phyloP scores from a whole-genome alignment of 2,888 invertebrate species.

The Heterodera filipjevi region DNA sequence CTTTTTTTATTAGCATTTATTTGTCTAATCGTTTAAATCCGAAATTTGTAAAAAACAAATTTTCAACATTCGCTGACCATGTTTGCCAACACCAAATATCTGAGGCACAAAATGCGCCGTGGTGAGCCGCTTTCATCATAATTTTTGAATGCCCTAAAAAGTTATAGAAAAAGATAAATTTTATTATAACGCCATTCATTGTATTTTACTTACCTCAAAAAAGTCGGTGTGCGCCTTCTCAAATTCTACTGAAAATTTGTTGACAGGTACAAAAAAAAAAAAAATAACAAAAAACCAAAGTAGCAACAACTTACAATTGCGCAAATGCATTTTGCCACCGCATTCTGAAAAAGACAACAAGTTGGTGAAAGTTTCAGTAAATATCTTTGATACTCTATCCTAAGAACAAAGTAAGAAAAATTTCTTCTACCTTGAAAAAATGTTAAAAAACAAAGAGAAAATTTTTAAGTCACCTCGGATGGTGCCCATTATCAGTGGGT shows the following conservation, averaged over 20 bases:
- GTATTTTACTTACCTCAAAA: conserved; percentile 74
- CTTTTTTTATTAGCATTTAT: too few species aligned
- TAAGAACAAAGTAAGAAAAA: too few species aligned
- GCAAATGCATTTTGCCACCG: conserved; percentile 98
- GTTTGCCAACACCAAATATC: conserved; percentile 95
- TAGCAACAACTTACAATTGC: conserved; percentile 72
- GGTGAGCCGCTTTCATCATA: conserved; percentile 98
- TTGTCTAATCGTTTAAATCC: too few species aligned
- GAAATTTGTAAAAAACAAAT: too few species aligned
- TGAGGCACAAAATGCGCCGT: conserved; percentile 91
- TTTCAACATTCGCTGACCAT: conserved; percentile 75
- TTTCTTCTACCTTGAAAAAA: conserved; percentile 2
- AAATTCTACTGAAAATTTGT: conserved; percentile 78
- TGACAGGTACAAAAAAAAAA: too few species aligned
- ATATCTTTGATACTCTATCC: too few species aligned
- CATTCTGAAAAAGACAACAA: conserved; percentile 83
- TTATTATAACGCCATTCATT: too few species aligned
- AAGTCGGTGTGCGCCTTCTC: conserved; percentile 99
- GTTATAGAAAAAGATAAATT: neutral
- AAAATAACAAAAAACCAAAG: neutral
- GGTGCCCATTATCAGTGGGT: conserved; percentile 98
- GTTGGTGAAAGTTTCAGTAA: neutral
- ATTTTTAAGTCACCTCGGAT: conserved; percentile 79
- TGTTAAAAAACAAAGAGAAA: neutral
- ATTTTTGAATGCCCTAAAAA: conserved; percentile 71